A percentile compares a stretch with the other conserved stretches of the same genome.
phyloP scores from a whole-genome alignment of 2,888 invertebrate species.

The Lutraria lutraria region DNA sequence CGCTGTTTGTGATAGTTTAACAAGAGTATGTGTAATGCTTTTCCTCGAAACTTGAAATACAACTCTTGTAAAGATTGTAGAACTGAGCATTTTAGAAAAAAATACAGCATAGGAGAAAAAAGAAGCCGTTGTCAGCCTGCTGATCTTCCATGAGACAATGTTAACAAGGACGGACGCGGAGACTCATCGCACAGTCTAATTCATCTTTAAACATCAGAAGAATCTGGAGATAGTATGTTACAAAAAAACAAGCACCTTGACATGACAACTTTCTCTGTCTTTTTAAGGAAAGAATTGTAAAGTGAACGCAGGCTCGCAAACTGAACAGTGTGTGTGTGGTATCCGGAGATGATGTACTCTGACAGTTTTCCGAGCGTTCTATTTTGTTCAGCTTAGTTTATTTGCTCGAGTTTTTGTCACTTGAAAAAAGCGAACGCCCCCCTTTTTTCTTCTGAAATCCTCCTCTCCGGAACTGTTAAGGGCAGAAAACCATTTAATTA shows the following conservation, averaged over 20 bases:
- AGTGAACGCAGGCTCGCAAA: neutral
- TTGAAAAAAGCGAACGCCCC: constrained; percentile 1
- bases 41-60: no score
- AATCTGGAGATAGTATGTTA: neutral
- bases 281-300: neutral
- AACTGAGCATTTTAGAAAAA: neutral
- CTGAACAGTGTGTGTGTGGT: constrained; percentile 19
- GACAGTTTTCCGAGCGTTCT: neutral
- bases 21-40: no score
- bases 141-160: neutral
- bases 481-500: constrained; percentile 4
- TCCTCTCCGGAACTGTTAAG: neutral
- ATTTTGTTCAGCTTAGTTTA: neutral
- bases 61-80: neutral
- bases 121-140: neutral
- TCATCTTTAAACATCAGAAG: neutral
- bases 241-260: neutral
- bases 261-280: neutral
- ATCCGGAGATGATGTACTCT: neutral
- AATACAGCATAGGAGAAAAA: neutral
- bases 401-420: constrained; percentile 11
- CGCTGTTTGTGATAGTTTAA: no score
- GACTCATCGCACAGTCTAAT: neutral
- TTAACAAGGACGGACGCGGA: neutral
- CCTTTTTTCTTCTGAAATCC: neutral